Conservation (phyloP, 2,113 vertebrate genomes). For the Baryphthengus martii region DNA sequence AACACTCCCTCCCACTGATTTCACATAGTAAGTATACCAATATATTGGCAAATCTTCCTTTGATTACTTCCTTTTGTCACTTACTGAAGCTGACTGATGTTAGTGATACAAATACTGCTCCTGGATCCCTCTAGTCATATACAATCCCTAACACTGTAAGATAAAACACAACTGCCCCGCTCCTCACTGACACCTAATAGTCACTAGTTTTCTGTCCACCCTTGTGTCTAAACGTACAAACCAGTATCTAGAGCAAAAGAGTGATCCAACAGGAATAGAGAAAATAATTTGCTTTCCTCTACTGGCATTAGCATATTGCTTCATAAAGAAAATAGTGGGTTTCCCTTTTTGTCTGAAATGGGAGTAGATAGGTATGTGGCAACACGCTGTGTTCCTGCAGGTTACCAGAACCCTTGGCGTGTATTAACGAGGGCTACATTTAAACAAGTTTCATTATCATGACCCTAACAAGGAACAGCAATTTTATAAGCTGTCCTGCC, state of each 20-base stretch:
- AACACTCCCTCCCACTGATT: neutral
- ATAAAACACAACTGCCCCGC: neutral
- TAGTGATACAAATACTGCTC: neutral
- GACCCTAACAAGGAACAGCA: neutral
- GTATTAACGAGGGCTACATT: neutral
- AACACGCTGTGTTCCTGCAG: neutral
- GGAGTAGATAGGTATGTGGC: neutral
- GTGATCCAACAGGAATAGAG: neutral
- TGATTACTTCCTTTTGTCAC: neutral
- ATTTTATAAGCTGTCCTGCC: neutral
- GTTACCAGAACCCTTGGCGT: neutral
- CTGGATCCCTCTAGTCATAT: neutral
- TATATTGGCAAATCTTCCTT: neutral
- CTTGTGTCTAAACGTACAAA: neutral
- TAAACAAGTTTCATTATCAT: neutral
- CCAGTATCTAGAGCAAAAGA: neutral
- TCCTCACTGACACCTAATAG: neutral
- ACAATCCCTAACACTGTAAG: neutral
- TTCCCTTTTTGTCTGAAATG: neutral
- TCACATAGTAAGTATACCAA: neutral
- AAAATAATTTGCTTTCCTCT: neutral
- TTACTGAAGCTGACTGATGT: neutral
- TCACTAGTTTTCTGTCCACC: neutral
- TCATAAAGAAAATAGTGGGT: neutral
- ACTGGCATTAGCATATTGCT: neutral